phyloP scores from a whole-genome alignment of 2,797 vertebrate species.

The Petrocephalus schoutedeni region DNA sequence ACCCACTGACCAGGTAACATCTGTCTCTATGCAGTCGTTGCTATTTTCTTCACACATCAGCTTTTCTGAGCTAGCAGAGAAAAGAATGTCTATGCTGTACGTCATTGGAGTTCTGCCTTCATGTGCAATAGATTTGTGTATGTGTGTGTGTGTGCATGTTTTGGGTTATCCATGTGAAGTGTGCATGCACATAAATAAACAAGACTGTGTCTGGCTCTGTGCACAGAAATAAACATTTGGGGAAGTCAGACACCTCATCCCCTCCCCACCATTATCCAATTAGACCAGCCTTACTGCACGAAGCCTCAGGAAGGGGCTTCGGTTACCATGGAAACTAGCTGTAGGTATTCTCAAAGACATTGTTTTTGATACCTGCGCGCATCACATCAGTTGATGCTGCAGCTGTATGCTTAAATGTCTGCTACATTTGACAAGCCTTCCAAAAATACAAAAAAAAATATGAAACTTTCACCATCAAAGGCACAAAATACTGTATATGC shows the following conservation, averaged over 20 bases:
- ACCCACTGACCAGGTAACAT: constrained; percentile 30
- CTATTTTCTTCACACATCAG: constrained; percentile 60
- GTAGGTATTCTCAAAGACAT: constrained; percentile 44
- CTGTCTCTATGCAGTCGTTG: constrained; percentile 46
- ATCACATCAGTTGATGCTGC: constrained; percentile 28
- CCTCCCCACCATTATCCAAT: constrained; percentile 40
- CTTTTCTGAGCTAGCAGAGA: constrained; percentile 33
- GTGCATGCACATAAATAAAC: not conserved
- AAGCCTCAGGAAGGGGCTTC: constrained; percentile 42
- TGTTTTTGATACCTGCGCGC: constrained; percentile 41
- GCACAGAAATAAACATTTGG: constrained; percentile 17
- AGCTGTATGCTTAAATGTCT: not conserved
- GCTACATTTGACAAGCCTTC: not conserved
- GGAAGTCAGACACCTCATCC: not conserved
- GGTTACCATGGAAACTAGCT: constrained; percentile 61
- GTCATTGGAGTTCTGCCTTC: not conserved
- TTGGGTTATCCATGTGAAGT: not conserved
- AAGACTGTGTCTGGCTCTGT: constrained; percentile 8
- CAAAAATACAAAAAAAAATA: not conserved
- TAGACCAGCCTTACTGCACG: constrained; percentile 42
- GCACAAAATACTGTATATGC: constrained; percentile 20
- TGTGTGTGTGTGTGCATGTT: not conserved
- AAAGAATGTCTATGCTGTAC: not conserved
- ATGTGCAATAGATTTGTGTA: constrained; percentile 10
- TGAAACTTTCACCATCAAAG: constrained; percentile 9